Base-by-base conservation (phyloP, 2,888 invertebrate species). In the Chrysotoxum bicinctum region DNA sequence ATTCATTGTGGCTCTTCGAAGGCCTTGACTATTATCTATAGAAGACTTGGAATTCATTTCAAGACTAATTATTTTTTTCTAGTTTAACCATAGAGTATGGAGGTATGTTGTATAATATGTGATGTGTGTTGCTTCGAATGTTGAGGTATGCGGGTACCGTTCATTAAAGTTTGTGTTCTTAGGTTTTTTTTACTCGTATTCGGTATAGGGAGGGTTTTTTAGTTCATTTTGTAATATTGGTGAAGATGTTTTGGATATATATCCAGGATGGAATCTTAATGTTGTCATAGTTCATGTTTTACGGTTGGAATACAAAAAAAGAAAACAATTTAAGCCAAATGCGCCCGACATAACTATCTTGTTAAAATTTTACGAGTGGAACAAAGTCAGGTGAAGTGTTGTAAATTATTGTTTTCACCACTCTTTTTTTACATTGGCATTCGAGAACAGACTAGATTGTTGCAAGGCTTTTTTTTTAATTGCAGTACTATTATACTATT, bases 231-330 rank as follows among this genome's bases (percentile, higher is more conserved):
- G n/a, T 9, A n/a, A 14, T 10, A 0, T 19, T 14, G 48, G 32
- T 45, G 68, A 50, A 35, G 58, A 50, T 69, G 32, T 21, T 48
- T 30, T 2, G 7, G 3, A 1, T 1, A 37, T n/a, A 52, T 23
- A n/a, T n/a, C n/a, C n/a, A 7, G 5, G 66, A 35, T 48, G 37
- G 32, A 76, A 75, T 68, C 37, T 30, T 43, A 66, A 62, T 74
- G 77, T 77, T 54, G 78, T 78, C 77, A 74, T 83, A 73, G 78
- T 77, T 83, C 78, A 74, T 78, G 35, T 62, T 82, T 82, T 68
- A 73, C n/a, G n/a, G n/a, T n/a, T n/a, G n/a, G n/a, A n/a, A n/a
- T n/a, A n/a, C 62, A 62, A 54, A n/a, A 7, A n/a, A 73, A 69
- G 73, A 66, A 68, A 72, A 66, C n/a, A n/a, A n/a, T n/a, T n/a